These are phyloP conservation scores for Drosophila nebulosa DNA, from an alignment of 1,140 invertebrate species.

Conservation along the genomic window DNA sequence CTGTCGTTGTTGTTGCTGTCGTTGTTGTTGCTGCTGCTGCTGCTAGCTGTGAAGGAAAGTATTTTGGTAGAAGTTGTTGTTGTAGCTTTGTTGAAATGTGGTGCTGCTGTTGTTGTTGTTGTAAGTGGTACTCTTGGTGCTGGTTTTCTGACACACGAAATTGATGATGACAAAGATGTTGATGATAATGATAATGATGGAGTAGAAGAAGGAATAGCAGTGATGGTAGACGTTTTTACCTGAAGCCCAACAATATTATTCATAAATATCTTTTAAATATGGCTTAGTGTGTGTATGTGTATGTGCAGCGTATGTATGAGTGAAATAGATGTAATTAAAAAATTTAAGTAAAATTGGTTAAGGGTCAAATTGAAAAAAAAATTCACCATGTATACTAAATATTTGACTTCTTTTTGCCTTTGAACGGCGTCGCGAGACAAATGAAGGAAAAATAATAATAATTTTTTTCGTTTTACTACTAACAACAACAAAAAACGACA, in stretches of 20 bases:
- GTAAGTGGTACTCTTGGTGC: neutral
- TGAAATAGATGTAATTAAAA: neutral
- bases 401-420: slow-evolving; percentile 73
- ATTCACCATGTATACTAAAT: slow-evolving; percentile 25
- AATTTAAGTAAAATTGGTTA: neutral
- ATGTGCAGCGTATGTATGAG: neutral
- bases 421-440: slow-evolving; percentile 23
- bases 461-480: neutral
- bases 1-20: neutral
- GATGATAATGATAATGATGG: slow-evolving; percentile 7
- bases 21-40: slow-evolving; percentile 12
- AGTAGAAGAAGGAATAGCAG: neutral
- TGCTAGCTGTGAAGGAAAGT: slow-evolving; percentile 46
- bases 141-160: slow-evolving; percentile 52
- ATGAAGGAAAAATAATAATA: slow-evolving; percentile 7
- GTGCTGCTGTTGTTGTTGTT: slow-evolving; percentile 30
- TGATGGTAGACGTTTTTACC: slow-evolving; percentile 23
- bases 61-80: slow-evolving; percentile 36
- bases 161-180: slow-evolving; percentile 18
- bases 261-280: slow-evolving; percentile 33
- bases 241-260: slow-evolving; percentile 48
- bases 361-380: neutral
- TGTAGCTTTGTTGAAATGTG: slow-evolving; percentile 16
- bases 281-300: neutral
- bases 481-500: neutral